Evolutionary conservation across 1,140 invertebrate species (phyloP), one percentile per base, ranked within the genome.

Genomic region (Bombus terrestris): DNA sequence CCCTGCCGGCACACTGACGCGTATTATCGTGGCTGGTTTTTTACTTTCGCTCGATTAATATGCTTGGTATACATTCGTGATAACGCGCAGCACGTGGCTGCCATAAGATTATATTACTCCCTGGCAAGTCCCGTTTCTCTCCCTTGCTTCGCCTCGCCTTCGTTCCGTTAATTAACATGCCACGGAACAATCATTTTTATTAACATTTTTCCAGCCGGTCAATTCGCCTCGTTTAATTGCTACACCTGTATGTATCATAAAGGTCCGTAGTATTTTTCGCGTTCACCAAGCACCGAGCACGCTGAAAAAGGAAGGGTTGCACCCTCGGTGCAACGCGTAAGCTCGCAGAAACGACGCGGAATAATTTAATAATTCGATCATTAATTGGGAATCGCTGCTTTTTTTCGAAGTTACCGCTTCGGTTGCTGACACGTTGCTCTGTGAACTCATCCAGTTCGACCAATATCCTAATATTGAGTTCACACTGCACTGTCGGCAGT

Each of bases 311-410:
- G 43, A 76, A 83, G 83, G 83, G 76, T 84, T 62, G 57, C 76
- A 84, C 76, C 83, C 76, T 84, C 53, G 39, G 32, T 25, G 83
- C 43, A n/a, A n/a, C 25, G 25, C 41, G 39, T 37, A 47, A n/a
- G 39, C 32, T 43, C 22, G 32, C 15, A 43, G 35, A 62, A 72
- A 41, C 68, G 76, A n/a, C 53, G 68, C 35, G 83, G 77, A 80
- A 85, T 85, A 85, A 85, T 85, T 85, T 85, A 85, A 72, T 80
- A 47, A 85, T 84, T 79, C 66, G 66, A 84, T 84, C 53, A 39
- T 84, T 84, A 84, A 84, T 84, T 71, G 53, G 75, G 25, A 71
- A 84, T 84, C 39, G 53, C 9, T n/a, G 47, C 3, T 47, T 22
- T 28, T 76, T n/a, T 59, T 18, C 18, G 73, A 43, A 32, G 15